Conservation (phyloP, 2,797 vertebrate genomes). For the Fistularia tabacaria region DNA sequence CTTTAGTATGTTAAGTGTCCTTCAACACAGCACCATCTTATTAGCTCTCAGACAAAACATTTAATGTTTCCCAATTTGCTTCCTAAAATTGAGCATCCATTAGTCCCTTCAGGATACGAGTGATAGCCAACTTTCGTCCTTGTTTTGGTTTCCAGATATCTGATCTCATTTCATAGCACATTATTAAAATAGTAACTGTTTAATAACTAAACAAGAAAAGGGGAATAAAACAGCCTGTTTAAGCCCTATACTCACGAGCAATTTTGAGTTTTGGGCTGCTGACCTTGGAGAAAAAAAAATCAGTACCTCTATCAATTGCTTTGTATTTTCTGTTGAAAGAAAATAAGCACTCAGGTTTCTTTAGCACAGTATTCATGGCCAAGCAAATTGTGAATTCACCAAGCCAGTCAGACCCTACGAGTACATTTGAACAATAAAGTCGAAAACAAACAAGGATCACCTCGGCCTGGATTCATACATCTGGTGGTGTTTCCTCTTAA, state of each 20-base stretch:
- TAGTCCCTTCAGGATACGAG: conserved; percentile 48
- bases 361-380: conserved; percentile 30
- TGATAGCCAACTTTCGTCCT: conserved; percentile 53
- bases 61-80: conserved; percentile 64
- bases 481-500: no score
- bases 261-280: conserved; percentile 52
- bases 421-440: conserved; percentile 31
- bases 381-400: conserved; percentile 11
- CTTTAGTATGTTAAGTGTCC: conserved; percentile 78
- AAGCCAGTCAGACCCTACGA: conserved; percentile 19
- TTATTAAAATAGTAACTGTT: conserved; percentile 54
- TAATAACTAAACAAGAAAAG: conserved; percentile 30
- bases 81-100: conserved; percentile 50
- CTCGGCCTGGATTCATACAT: conserved; percentile 26
- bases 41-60: conserved; percentile 65
- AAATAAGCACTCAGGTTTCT: conserved; percentile 34
- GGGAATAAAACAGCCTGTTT: conserved; percentile 35
- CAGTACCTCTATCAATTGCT: conserved; percentile 49
- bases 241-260: conserved; percentile 41
- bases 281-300: conserved; percentile 51
- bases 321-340: conserved; percentile 49
- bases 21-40: conserved; percentile 76
- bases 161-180: conserved; percentile 65
- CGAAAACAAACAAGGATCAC: conserved; percentile 28
- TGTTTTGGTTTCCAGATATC: conserved; percentile 51